Conservation (phyloP, 2,113 vertebrate genomes). For the Xiphophorus maculatus region DNA sequence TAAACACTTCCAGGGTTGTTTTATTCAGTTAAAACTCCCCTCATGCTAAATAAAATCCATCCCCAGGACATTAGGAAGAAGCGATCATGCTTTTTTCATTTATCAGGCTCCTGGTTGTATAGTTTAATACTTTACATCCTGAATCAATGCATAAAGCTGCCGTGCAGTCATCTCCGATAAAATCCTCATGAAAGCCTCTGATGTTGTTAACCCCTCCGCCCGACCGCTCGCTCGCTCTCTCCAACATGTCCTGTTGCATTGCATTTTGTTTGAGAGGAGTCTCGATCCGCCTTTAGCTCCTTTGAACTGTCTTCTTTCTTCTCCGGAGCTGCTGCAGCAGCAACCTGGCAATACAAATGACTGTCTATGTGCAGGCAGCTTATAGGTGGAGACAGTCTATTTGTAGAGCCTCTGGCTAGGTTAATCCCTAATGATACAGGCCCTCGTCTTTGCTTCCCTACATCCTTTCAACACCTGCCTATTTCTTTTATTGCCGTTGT, state of each 20-base stretch:
- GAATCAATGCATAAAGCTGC: conserved; percentile 22
- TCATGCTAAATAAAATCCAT: not conserved
- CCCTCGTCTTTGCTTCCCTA: conserved; percentile 49
- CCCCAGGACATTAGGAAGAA: not conserved
- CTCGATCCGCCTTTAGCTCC: conserved; percentile 41
- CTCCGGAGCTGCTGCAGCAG: conserved; percentile 62
- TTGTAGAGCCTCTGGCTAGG: conserved; percentile 76
- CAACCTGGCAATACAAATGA: conserved; percentile 76
- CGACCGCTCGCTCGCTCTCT: not conserved
- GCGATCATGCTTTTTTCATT: not conserved
- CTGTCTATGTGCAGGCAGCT: conserved; percentile 65
- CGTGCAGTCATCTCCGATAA: conserved; percentile 6
- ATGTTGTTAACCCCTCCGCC: conserved; percentile 29
- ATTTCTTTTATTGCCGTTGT: conserved; percentile 54
- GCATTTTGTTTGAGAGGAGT: conserved; percentile 59
- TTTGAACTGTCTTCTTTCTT: conserved; percentile 69
- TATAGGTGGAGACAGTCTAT: conserved; percentile 79
- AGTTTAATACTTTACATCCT: conserved; percentile 4
- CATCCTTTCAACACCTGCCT: conserved; percentile 64
- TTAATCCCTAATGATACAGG: conserved; percentile 80
- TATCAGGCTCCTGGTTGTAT: conserved; percentile 1
- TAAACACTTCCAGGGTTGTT: not conserved
- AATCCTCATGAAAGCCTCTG: conserved; percentile 40
- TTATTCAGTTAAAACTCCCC: not conserved
- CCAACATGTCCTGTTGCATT: conserved; percentile 49